phyloP scores from a whole-genome alignment of 2,797 vertebrate genomes.

The Tapera naevia region DNA sequence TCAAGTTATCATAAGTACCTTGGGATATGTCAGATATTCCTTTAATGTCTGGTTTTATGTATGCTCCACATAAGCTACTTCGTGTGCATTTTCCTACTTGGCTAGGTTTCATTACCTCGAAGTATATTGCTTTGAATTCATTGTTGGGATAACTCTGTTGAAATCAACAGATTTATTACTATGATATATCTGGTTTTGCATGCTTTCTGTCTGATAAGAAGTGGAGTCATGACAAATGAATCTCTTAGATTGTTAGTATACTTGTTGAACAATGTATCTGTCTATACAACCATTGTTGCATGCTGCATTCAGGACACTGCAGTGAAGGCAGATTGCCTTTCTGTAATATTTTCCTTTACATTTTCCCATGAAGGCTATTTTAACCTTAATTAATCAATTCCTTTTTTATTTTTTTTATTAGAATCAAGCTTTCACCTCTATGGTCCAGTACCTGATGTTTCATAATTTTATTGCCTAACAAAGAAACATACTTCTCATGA shows the following conservation, averaged over 20 bases:
- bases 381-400: background rate
- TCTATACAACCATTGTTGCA: conserved; percentile 44
- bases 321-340: background rate
- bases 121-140: background rate
- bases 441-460: conserved; percentile 16
- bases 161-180: background rate
- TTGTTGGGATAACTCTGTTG: background rate
- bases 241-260: background rate
- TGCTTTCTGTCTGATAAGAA: conserved; percentile 26
- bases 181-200: conserved; percentile 3
- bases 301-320: background rate
- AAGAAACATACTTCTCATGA: conserved; percentile 30
- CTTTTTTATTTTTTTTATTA: background rate
- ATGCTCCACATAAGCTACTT: background rate
- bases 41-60: background rate
- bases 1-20: background rate
- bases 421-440: conserved; percentile 17
- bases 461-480: conserved; percentile 18
- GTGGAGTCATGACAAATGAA: background rate
- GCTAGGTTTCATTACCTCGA: conserved; percentile 2
- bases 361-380: background rate
- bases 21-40: background rate
- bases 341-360: conserved; percentile 24
- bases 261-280: background rate
- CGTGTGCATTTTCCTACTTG: background rate